phyloP scores from a whole-genome alignment of 1,140 invertebrate genomes.

The Copidosoma floridanum region DNA sequence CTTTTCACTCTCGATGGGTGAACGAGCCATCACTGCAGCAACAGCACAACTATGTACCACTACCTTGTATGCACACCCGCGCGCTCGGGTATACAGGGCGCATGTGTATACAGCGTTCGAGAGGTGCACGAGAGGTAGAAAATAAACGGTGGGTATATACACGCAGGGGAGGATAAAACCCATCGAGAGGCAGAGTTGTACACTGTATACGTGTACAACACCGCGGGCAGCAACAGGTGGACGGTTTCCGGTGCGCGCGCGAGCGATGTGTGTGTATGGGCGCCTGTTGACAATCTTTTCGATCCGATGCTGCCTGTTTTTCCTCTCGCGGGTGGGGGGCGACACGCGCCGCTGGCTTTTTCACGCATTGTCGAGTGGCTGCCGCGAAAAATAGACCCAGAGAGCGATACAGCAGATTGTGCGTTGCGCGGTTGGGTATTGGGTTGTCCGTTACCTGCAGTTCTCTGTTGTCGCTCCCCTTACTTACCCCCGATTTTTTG shows the following conservation, averaged over 20 bases:
- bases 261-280: neutral
- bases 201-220: constrained; percentile 23
- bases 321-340: neutral
- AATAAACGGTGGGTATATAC: neutral
- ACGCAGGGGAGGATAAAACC: neutral
- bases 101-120: neutral
- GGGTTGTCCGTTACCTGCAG: neutral
- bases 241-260: neutral
- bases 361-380: neutral
- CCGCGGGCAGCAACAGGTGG: constrained; percentile 25
- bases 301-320: neutral
- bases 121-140: neutral
- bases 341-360: neutral
- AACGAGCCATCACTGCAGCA: too few relatives aligned
- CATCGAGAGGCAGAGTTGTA: constrained; percentile 2
- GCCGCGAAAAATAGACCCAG: too few relatives aligned
- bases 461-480: constrained; percentile 7
- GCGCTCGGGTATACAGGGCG: neutral
- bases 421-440: neutral
- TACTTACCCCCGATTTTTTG: constrained; percentile 17
- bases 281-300: constrained; percentile 25
- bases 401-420: too few relatives aligned
- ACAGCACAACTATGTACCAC: too few relatives aligned
- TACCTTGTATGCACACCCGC: too few relatives aligned
- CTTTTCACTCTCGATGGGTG: too few relatives aligned